Evolutionary conservation across 2,113 vertebrate genomes (phyloP), one percentile per base, ranked within the genome.

Genomic region (Neotoma lepida): DNA sequence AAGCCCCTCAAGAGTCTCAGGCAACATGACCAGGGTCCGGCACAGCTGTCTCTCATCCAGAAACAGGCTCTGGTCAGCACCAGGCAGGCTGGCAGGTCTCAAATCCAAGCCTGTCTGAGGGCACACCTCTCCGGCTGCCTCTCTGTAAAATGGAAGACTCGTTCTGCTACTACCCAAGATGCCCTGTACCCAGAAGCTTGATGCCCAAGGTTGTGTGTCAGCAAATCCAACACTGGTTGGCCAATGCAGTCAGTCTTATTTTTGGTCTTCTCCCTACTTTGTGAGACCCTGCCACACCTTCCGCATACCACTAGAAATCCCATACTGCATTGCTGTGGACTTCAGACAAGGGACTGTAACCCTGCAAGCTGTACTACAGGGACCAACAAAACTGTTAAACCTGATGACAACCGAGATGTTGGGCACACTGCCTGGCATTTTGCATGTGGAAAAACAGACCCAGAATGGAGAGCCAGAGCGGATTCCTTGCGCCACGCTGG

Each of bases 191-290:
- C 78, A 71, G 86, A 15, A 56, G 39, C 88, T 1, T 3, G 24
- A 58, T 33, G 24, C 17, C 71, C 1, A 4, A 35, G 9, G 0
- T 28, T 15, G 1, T 5, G 14, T 3, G n/a, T 41, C 35, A 13
- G 78, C 70, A 49, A 39, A 80, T 0, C 1, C 41, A 24, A 49
- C 20, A 0, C 0, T 18, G 58, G 66, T 22, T 30, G 74, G 18
- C 41, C 6, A 1, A 24, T 15, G 54, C 33, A 20, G 64, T n/a
- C 12, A 0, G 20, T 70, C 2, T 2, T 20, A 14, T 14, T 41
- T 39, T 2, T 0, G 15, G 35, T 33, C 39, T 58, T 56, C 1
- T 6, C 17, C 28, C 63, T 2, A 2, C 33, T n/a, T n/a, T 12
- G 26, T n/a, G 63, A 70, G 64, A 0, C 28, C 70, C 58, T n/a